Conservation (phyloP, 2,888 invertebrate species). For the Sialis lutaria region DNA sequence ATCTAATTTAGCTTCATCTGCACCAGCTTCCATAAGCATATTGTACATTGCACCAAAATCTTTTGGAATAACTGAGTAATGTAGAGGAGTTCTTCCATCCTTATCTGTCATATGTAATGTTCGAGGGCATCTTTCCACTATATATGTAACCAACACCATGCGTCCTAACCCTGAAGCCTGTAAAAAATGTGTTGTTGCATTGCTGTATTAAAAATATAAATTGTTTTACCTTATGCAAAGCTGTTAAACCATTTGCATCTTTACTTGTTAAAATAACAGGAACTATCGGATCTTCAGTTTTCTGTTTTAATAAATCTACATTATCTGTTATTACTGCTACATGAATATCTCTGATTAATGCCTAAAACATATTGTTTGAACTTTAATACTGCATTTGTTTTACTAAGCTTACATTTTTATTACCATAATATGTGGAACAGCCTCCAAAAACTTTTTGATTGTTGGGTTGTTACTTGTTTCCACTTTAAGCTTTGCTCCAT, state of each 20-base stretch:
- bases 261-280: conserved; percentile 55
- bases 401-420: conserved; percentile 12
- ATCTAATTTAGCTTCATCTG: conserved; percentile 68
- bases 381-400: no score
- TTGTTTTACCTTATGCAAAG: conserved; percentile 59
- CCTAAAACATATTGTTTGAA: conserved; percentile 27
- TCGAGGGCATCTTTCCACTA: conserved; percentile 49
- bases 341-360: conserved; percentile 67
- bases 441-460: conserved; percentile 71
- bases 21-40: conserved; percentile 61
- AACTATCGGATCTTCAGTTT: conserved; percentile 49
- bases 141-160: conserved; percentile 53
- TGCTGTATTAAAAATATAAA: background rate
- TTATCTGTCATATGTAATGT: conserved; percentile 54
- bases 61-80: conserved; percentile 69
- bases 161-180: conserved; percentile 72
- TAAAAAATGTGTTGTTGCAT: background rate
- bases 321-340: conserved; percentile 60
- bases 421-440: conserved; percentile 90
- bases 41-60: conserved; percentile 65
- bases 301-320: conserved; percentile 46
- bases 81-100: conserved; percentile 73
- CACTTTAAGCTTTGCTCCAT: conserved; percentile 63
- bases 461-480: conserved; percentile 72
- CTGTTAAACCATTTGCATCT: conserved; percentile 64